Base-by-base conservation (phyloP, 2,888 invertebrate genomes). In the Nymphalis polychloros region DNA sequence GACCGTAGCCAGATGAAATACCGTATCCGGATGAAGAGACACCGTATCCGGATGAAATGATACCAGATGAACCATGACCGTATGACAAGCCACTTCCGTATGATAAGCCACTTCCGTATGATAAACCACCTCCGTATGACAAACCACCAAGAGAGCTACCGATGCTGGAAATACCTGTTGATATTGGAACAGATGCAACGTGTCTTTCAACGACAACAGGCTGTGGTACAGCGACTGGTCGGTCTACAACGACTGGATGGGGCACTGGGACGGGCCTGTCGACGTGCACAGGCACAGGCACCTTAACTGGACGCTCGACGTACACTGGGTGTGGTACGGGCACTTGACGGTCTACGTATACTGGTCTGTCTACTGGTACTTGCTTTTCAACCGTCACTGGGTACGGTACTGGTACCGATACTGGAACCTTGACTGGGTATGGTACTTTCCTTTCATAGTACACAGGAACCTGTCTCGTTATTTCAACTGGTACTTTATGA, bases 201-300 rank as follows among this genome's bases (percentile, higher is more conserved):
- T 75, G 83, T 71, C 78, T 84, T 65, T 83, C 86, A 10, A 84
- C 85, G 2, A 83, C 83, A 0, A 89, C 85, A 7, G 87, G 87
- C n/a, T 88, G 88, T 0, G 88, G 85, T 0, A 91, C 88, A 0
- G 90, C 82, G 10, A 91, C 90, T 0, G 79, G 80, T 59, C 81
- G 76, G 53, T 82, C 79, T 1, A 83, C 80, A 1, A 81, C 78
- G 0, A 84, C 82, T 2, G 84, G 84, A 55, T 84, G 82, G 0
- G 83, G 82, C 0, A 84, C 81, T 0, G 82, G 77, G 19, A 92
- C 84, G 27, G 93, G 93, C 75, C 93, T 92, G 70, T 94, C 93
- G 0, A 95, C 93, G 65, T 92, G 83, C 16, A 95, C 93, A 0
- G 95, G 94, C 0, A 94, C 92, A 17, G 94, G 94, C 2, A 95